A percentile compares a stretch with the other conserved stretches of the same genome.
Evolutionary conservation across 2,888 invertebrate genomes (phyloP).

Genomic region (Eupithecia subumbrata): DNA sequence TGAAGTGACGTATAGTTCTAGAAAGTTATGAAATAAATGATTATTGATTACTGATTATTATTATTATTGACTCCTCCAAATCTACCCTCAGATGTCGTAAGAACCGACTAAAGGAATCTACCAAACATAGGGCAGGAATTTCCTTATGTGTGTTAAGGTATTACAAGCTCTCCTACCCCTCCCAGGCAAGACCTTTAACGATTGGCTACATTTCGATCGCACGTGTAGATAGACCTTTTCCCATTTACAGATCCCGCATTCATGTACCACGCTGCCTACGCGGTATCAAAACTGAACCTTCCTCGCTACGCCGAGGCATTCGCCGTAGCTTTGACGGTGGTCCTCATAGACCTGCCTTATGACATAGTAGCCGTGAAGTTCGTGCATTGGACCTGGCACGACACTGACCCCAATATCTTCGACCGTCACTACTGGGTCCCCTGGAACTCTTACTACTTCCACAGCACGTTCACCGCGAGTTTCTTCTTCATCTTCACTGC

Average conservation of each 20-base stretch:
- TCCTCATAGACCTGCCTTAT: constrained; percentile 90
- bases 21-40: too few species aligned
- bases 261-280: constrained; percentile 84
- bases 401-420: constrained; percentile 87
- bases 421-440: constrained; percentile 93
- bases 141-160: too few species aligned
- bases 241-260: constrained; percentile 82
- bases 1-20: too few species aligned
- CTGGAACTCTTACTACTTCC: constrained; percentile 93
- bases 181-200: not conserved
- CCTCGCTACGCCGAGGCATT: constrained; percentile 85
- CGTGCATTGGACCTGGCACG: constrained; percentile 94
- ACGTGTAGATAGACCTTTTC: not conserved
- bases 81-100: too few species aligned
- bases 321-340: constrained; percentile 87
- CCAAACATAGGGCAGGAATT: too few species aligned
- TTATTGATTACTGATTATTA: too few species aligned
- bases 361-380: constrained; percentile 91
- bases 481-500: constrained; percentile 88
- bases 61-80: too few species aligned
- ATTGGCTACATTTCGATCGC: not conserved
- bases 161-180: too few species aligned
- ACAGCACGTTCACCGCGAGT: constrained; percentile 89
- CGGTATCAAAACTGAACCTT: constrained; percentile 81
- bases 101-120: too few species aligned